A percentile compares a stretch with the other conserved stretches of the same genome.
These are phyloP conservation scores for Pseudorhombus dupliciocellatus DNA, from an alignment of 2,113 vertebrate species.

Conservation along the genomic window DNA sequence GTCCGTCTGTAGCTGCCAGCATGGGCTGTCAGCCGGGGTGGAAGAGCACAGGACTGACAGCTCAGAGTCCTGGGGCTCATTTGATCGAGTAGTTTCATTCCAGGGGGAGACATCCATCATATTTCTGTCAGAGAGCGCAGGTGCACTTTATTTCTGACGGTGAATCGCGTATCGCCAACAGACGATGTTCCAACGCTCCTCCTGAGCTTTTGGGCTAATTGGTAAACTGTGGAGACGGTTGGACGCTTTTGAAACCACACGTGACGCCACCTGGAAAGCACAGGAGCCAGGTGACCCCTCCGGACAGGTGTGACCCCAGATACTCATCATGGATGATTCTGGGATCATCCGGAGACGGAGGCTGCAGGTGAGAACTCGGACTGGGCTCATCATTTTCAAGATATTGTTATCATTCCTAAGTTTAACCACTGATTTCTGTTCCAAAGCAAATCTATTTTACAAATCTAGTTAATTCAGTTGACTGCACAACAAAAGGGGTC, in stretches of 20 bases:
- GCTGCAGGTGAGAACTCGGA: conserved; percentile 75
- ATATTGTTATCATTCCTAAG: too few relatives aligned
- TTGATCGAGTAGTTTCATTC: not conserved
- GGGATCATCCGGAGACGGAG: conserved; percentile 82
- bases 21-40: conserved; percentile 36
- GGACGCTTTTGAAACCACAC: conserved; percentile 44
- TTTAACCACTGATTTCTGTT: too few relatives aligned
- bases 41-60: conserved; percentile 8
- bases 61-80: not conserved
- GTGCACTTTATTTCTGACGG: not conserved
- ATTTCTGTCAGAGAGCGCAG: not conserved
- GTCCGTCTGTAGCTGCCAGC: conserved; percentile 39
- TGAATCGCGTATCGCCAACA: not conserved
- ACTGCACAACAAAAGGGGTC: too few relatives aligned
- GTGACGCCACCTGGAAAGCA: conserved; percentile 48
- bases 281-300: conserved; percentile 37
- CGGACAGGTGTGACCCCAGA: conserved; percentile 48
- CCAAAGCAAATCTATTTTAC: too few relatives aligned
- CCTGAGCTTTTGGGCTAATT: too few relatives aligned
- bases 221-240: not conserved
- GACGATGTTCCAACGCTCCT: not conserved
- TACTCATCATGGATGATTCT: conserved; percentile 78
- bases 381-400: too few relatives aligned
- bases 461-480: too few relatives aligned
- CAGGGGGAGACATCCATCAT: not conserved